These are phyloP conservation scores for Aphis craccivora DNA, from an alignment of 1,140 invertebrate genomes.

Conservation along the genomic window DNA sequence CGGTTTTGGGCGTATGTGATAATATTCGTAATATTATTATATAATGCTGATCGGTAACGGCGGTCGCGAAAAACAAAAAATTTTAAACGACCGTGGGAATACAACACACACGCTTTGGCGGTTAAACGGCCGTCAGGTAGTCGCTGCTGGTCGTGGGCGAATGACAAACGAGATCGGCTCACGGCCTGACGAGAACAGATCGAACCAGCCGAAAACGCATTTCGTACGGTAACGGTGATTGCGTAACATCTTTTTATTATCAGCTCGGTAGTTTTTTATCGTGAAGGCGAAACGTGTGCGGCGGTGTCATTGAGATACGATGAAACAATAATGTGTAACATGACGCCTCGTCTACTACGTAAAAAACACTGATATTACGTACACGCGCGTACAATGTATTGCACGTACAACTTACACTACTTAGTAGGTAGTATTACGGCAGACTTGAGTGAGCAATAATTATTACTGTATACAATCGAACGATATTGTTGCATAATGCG, in stretches of 20 bases:
- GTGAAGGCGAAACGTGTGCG: neutral
- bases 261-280: neutral
- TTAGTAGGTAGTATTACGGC: too few relatives aligned
- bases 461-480: neutral
- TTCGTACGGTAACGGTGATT: neutral
- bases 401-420: neutral
- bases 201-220: neutral
- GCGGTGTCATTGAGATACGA: neutral
- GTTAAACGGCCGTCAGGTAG: neutral
- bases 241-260: slow-evolving; percentile 4
- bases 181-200: neutral
- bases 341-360: neutral
- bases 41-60: too few relatives aligned
- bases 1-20: too few relatives aligned
- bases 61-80: neutral
- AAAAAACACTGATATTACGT: neutral
- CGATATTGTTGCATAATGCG: neutral
- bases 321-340: neutral
- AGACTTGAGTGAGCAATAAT: neutral
- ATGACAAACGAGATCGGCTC: neutral
- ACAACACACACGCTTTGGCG: neutral
- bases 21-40: too few relatives aligned
- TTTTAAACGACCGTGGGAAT: neutral
- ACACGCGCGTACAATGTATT: neutral
- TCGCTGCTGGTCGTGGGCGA: neutral